A percentile compares a stretch with the other conserved stretches of the same genome.
phyloP scores from a whole-genome alignment of 1,140 invertebrate genomes.

The Cydia fagiglandana region DNA sequence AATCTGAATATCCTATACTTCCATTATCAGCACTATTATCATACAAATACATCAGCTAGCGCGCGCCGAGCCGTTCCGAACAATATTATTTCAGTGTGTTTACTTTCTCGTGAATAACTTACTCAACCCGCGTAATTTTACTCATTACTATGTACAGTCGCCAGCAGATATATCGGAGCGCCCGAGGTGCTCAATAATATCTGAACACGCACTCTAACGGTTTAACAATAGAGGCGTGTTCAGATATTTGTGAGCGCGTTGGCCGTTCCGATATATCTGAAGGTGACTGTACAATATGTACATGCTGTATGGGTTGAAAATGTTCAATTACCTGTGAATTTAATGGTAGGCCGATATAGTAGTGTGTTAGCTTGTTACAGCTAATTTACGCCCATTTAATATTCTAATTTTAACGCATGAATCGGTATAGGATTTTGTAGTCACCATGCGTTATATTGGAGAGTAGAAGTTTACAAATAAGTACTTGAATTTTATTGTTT shows the following conservation, averaged over 20 bases:
- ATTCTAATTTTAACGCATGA: constrained; percentile 5
- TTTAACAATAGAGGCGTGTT: no score
- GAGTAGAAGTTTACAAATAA: no score
- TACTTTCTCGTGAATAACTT: constrained; percentile 17
- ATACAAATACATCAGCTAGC: neutral
- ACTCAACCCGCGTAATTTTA: constrained; percentile 6
- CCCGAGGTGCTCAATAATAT: no score
- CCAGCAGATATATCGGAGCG: no score
- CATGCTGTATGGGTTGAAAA: neutral
- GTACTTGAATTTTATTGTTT: no score
- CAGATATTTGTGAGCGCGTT: no score
- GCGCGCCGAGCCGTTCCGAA: neutral
- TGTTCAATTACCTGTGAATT: constrained; percentile 5
- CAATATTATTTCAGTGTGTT: constrained; percentile 24
- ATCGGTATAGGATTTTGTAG: neutral
- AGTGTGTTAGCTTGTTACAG: neutral
- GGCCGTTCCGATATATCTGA: no score
- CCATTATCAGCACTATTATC: neutral
- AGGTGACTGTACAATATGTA: neutral
- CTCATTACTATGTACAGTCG: constrained; percentile 13
- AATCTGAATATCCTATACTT: neutral
- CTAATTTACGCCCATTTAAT: neutral
- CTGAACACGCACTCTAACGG: no score
- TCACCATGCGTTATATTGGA: no score
- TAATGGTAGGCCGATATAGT: neutral